Evolutionary conservation across 2,888 invertebrate genomes (phyloP), one percentile per base, ranked within the genome.

Genomic region (Ceramica pisi): DNA sequence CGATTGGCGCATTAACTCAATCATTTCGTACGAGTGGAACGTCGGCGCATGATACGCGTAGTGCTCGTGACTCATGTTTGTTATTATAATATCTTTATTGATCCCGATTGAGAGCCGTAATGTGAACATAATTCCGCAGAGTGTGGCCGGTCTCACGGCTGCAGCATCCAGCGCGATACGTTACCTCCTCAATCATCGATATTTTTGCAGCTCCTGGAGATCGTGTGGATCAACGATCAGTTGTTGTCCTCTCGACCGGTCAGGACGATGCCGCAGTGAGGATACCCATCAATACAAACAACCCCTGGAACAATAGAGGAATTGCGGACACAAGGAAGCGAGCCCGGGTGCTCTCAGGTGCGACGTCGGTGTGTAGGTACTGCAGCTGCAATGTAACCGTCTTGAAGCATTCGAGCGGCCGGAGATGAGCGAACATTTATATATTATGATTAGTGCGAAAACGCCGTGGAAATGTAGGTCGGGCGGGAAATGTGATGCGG

Each of bases 111-210:
- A 89, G 88, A 88, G 86, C 80, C 81, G 81, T 87, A 86, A 87
- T 87, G 80, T 68, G 74, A 80, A 79, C 78, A 82, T 84, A 87
- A 86, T 86, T 74, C 73, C 75, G 74, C 75, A 71, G 83, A 87
- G 83, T 86, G 87, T 80, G 82, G 72, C 86, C 14, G 38, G 35
- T 57, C 7, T 38, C 38, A 38, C 83, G 81, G 81, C 78, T 79
- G 79, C 81, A 78, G 82, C 74, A 86, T 84, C 83, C 80, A 86
- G 72, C 74, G 84, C 73, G 85, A 85, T 80, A 84, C 78, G 80
- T 89, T 87, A 89, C 86, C 84, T 88, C 84, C 84, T 87, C 86
- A 89, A 91, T 89, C 92, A 90, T 90, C 86, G 90, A 90, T 90
- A 92, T 91, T 91, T 91, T 90, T 89, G 88, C 87, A 88, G 82